A percentile compares a stretch with the other conserved stretches of the same genome.
phyloP scores from a whole-genome alignment of 1,140 invertebrate genomes.

The Brachionus sp. region DNA sequence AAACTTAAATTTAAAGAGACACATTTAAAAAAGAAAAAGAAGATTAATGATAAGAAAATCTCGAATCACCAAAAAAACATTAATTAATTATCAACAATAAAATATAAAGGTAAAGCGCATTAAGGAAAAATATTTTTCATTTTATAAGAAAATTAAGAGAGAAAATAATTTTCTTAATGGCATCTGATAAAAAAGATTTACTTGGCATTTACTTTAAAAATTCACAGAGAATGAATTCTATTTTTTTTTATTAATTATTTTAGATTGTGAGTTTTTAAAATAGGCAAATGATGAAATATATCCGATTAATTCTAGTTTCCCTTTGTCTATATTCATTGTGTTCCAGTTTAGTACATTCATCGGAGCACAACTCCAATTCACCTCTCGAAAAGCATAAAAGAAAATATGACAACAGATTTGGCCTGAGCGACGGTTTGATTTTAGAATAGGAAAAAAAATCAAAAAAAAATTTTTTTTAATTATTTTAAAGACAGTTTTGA shows the following conservation, averaged over 20 bases:
- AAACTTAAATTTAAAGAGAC: neutral
- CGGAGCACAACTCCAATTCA: neutral
- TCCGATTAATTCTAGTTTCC: neutral
- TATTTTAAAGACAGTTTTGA: conserved; percentile 20
- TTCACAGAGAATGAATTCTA: neutral
- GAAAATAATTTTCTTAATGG: neutral
- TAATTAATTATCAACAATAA: neutral
- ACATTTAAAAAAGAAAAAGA: neutral
- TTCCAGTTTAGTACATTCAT: neutral
- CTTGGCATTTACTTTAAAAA: neutral
- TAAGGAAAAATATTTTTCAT: neutral
- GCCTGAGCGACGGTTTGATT: neutral
- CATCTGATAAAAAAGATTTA: neutral
- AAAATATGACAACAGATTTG: neutral
- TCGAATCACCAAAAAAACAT: neutral
- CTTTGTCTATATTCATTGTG: neutral
- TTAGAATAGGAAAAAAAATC: neutral
- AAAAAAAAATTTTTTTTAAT: neutral
- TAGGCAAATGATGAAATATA: neutral
- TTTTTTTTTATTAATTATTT: neutral
- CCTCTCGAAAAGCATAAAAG: neutral
- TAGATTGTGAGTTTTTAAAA: neutral
- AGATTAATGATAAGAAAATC: conserved; percentile 10
- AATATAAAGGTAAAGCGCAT: neutral
- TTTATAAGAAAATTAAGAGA: neutral